Percentiles rank a stretch among this genome's conserved stretches.
phyloP scores from a whole-genome alignment of 2,113 vertebrate species.

The Nymphicus hollandicus region DNA sequence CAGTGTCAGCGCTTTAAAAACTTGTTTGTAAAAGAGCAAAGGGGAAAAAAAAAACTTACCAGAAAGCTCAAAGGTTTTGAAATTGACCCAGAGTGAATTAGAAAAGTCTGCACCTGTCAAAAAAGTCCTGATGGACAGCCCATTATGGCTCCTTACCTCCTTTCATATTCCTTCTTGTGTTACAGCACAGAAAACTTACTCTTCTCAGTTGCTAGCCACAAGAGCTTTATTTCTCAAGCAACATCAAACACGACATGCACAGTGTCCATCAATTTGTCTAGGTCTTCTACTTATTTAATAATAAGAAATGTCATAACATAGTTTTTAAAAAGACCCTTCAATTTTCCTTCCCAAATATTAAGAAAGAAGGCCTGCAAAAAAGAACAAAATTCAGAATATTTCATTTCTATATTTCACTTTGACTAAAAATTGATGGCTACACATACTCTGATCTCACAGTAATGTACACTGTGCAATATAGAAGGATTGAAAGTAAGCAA shows the following conservation, averaged over 20 bases:
- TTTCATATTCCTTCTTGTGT: not conserved
- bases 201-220: not conserved
- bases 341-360: not conserved
- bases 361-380: not conserved
- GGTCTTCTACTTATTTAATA: not conserved
- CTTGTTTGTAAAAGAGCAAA: no score
- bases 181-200: not conserved
- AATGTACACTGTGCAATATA: not conserved
- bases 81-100: no score
- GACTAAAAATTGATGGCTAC: not conserved
- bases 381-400: not conserved
- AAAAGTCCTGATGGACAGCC: not conserved
- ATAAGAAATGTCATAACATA: not conserved
- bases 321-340: not conserved
- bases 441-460: not conserved
- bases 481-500: not conserved
- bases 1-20: no score
- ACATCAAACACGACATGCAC: not conserved
- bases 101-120: not conserved
- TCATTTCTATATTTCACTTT: not conserved
- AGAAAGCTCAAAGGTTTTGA: no score
- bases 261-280: not conserved
- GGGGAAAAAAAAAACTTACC: no score
- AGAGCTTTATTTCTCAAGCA: not conserved
- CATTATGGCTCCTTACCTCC: not conserved